Conservation (phyloP, 1,140 invertebrate species). For the Aphis craccivora region DNA sequence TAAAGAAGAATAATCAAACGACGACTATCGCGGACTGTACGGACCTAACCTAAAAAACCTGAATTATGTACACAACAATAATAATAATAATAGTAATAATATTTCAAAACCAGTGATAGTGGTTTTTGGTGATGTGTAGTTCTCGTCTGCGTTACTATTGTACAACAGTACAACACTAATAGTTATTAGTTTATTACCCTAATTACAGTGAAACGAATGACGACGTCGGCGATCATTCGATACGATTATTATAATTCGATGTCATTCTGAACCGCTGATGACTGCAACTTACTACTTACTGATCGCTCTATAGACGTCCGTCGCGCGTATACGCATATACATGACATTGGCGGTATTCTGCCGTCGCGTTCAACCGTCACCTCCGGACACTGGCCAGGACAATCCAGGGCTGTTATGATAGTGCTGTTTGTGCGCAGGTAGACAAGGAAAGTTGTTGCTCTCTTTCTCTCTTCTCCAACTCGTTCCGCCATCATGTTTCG, state of each 20-base stretch:
- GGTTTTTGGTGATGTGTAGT: constrained; percentile 50
- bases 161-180: no score
- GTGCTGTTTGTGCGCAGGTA: neutral
- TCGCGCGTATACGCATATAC: neutral
- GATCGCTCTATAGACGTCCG: neutral
- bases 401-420: constrained; percentile 19
- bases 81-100: neutral
- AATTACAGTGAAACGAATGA: neutral
- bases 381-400: constrained; percentile 38
- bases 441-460: neutral
- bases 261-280: neutral
- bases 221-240: neutral
- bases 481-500: constrained; percentile 72
- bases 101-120: constrained; percentile 48
- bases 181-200: neutral
- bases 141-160: neutral
- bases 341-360: constrained; percentile 29
- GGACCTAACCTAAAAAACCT: constrained; percentile 44
- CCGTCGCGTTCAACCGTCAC: constrained; percentile 23
- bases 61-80: constrained; percentile 21
- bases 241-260: neutral
- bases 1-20: no score
- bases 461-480: neutral
- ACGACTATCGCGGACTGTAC: neutral
- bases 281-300: neutral